Evolutionary conservation across 2,888 invertebrate genomes (phyloP).

Genomic region (Idaea straminata): DNA sequence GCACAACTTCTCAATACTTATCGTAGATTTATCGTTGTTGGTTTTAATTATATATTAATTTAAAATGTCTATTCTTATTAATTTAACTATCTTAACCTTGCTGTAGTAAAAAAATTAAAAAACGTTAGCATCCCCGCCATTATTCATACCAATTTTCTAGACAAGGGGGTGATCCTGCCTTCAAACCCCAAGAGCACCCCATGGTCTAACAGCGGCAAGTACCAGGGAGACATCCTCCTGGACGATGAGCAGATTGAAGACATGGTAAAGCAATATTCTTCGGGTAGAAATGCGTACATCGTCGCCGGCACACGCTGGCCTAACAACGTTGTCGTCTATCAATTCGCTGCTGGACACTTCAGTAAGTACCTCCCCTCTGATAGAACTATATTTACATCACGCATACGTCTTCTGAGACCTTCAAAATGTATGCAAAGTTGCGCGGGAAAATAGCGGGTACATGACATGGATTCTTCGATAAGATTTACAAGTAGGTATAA

Average conservation of each 20-base stretch:
- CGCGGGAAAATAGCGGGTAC: too few relatives aligned
- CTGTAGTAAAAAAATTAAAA: background rate
- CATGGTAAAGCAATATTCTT: slow-evolving; percentile 40
- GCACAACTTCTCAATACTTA: too few relatives aligned
- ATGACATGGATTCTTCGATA: too few relatives aligned
- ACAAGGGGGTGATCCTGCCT: slow-evolving; percentile 31
- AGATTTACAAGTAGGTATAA: too few relatives aligned
- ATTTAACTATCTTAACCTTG: background rate
- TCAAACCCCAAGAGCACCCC: slow-evolving; percentile 32
- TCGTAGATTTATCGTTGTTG: too few relatives aligned
- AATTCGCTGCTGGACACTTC: slow-evolving; percentile 39
- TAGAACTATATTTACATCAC: background rate
- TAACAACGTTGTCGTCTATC: slow-evolving; percentile 37
- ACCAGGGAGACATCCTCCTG: slow-evolving; percentile 53
- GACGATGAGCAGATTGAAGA: slow-evolving; percentile 41
- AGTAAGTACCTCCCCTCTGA: slow-evolving; percentile 24
- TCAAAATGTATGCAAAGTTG: too few relatives aligned
- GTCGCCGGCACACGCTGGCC: slow-evolving; percentile 49
- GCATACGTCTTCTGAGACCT: too few relatives aligned
- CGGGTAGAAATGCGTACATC: slow-evolving; percentile 44
- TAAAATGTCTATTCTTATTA: too few relatives aligned
- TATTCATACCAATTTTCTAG: slow-evolving; percentile 17
- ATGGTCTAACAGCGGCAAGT: slow-evolving; percentile 55
- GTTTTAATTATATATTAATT: too few relatives aligned
- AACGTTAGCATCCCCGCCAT: background rate